Percentiles rank a stretch among this genome's conserved stretches.
Conservation (phyloP, 2,888 invertebrate genomes). For the Deilephila porcellus region DNA sequence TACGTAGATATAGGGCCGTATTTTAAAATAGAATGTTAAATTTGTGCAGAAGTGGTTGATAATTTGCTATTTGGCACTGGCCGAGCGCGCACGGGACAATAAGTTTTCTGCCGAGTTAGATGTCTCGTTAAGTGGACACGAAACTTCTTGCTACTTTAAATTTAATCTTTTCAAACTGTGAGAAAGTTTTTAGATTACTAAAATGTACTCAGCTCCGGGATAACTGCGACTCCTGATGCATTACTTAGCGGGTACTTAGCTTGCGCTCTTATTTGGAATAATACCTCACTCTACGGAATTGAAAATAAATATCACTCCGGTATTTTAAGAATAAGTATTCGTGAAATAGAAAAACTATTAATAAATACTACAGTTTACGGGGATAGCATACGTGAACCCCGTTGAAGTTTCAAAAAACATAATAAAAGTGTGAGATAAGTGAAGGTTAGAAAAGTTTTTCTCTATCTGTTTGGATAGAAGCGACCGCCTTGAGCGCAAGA, state of each 20-base stretch:
- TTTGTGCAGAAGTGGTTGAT: constrained; percentile 30
- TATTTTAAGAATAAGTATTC: no score
- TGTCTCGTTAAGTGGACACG: constrained; percentile 14
- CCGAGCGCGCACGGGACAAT: constrained; percentile 30
- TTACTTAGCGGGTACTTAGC: constrained; percentile 11
- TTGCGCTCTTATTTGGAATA: background rate
- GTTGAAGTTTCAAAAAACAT: constrained; percentile 4
- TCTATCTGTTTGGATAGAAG: constrained; percentile 35
- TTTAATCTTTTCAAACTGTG: constrained; percentile 4
- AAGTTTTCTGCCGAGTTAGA: constrained; percentile 25
- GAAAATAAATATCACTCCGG: no score
- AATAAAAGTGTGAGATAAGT: constrained; percentile 23
- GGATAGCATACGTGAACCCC: background rate
- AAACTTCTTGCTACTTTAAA: constrained; percentile 23
- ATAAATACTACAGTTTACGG: no score
- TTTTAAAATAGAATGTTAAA: constrained; percentile 15
- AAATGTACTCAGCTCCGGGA: background rate
- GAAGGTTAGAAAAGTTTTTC: constrained; percentile 28
- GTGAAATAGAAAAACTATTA: no score
- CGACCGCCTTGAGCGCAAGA: constrained; percentile 40
- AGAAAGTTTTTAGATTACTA: constrained; percentile 14
- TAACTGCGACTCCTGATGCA: background rate
- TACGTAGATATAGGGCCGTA: background rate
- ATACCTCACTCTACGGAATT: no score
- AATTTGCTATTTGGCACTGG: constrained; percentile 38